A percentile compares a stretch with the other conserved stretches of the same genome.
These are phyloP conservation scores for Lacerta bilineata DNA, from an alignment of 2,797 vertebrate species.

Conservation along the genomic window DNA sequence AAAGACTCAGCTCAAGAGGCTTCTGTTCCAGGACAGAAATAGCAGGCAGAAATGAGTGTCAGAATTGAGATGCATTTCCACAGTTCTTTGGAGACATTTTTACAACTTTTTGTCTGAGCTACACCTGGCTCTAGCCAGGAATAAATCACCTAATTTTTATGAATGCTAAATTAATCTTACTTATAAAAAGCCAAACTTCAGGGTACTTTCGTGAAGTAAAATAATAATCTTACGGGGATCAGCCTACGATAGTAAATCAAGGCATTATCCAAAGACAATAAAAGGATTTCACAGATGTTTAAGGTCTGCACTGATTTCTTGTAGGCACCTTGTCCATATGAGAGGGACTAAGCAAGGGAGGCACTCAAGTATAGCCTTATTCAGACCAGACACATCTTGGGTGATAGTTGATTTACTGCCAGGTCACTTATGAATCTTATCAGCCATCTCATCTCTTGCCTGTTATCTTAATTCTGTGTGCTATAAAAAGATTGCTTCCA, in stretches of 20 bases:
- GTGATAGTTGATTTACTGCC: background rate
- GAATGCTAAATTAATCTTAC: slow-evolving; percentile 55
- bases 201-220: slow-evolving; percentile 39
- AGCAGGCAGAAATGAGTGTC: slow-evolving; percentile 51
- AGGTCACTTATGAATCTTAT: slow-evolving; percentile 8
- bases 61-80: slow-evolving; percentile 60
- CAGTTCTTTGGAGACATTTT: slow-evolving; percentile 48
- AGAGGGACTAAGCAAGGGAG: slow-evolving; percentile 29
- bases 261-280: slow-evolving; percentile 38
- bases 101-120: slow-evolving; percentile 63
- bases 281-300: slow-evolving; percentile 26
- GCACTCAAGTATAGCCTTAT: slow-evolving; percentile 3
- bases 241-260: slow-evolving; percentile 38
- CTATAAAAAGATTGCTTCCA: background rate
- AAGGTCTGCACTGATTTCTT: slow-evolving; percentile 63
- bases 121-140: slow-evolving; percentile 43
- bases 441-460: background rate
- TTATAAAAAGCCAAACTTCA: slow-evolving; percentile 47
- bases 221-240: slow-evolving; percentile 42
- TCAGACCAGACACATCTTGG: slow-evolving; percentile 13
- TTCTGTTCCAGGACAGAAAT: slow-evolving; percentile 67
- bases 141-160: slow-evolving; percentile 56
- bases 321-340: slow-evolving; percentile 54
- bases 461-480: slow-evolving; percentile 1
- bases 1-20: slow-evolving; percentile 41